These are phyloP conservation scores for Pedetes capensis DNA, from an alignment of 2,113 vertebrate species.

Conservation along the genomic window DNA sequence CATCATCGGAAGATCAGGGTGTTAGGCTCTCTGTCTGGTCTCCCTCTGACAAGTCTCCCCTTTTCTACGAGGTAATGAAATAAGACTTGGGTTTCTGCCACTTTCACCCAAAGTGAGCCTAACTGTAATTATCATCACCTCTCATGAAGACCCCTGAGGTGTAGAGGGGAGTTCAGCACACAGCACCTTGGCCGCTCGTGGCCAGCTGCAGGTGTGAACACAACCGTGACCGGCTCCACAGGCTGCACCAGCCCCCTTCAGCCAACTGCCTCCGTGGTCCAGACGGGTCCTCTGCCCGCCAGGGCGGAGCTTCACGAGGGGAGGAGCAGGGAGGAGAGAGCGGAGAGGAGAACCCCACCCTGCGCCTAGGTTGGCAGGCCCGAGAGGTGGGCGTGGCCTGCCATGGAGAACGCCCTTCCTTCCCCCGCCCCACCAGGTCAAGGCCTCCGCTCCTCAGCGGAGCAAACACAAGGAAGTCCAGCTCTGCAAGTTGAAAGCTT, in stretches of 20 bases:
- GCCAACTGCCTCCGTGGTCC: background rate
- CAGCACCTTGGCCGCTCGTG: background rate
- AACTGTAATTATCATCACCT: background rate
- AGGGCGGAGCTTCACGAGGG: background rate
- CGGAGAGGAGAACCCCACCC: no score
- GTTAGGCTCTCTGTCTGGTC: background rate
- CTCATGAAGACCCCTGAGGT: background rate
- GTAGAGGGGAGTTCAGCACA: background rate
- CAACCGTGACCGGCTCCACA: background rate
- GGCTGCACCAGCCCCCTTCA: background rate
- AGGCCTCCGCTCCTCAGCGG: background rate
- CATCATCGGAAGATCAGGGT: background rate
- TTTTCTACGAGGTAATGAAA: background rate
- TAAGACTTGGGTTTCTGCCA: background rate
- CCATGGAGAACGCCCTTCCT: accelerated
- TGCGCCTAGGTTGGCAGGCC: no score
- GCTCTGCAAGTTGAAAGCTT: background rate
- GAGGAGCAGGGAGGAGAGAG: background rate
- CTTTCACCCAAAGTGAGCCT: background rate
- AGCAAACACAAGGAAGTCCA: background rate
- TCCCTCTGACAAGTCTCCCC: background rate
- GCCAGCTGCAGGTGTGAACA: background rate
- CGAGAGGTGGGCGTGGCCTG: background rate
- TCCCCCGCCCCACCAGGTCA: background rate
- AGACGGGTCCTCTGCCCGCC: background rate